These are phyloP conservation scores for Lucilia sericata DNA, from an alignment of 1,140 invertebrate species.

Conservation along the genomic window DNA sequence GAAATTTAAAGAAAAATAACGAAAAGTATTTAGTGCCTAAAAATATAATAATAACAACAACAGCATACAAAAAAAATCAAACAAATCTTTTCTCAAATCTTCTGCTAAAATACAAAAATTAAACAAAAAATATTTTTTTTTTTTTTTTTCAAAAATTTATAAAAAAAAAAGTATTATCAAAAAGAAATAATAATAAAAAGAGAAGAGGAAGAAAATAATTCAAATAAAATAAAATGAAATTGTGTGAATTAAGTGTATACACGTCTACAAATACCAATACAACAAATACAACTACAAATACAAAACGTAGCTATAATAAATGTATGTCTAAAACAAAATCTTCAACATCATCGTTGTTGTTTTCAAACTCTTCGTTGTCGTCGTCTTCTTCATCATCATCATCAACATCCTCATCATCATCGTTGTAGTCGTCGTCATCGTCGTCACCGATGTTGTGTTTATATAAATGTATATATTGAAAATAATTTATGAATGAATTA, in stretches of 20 bases:
- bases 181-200: neutral
- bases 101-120: neutral
- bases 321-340: neutral
- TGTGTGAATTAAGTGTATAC: constrained; percentile 29
- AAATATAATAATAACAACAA: constrained; percentile 31
- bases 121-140: neutral
- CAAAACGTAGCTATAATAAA: neutral
- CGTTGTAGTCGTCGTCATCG: neutral
- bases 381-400: neutral
- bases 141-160: neutral
- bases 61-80: constrained; percentile 37
- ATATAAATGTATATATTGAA: constrained; percentile 48
- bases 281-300: neutral
- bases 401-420: neutral
- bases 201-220: constrained; percentile 38
- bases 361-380: neutral
- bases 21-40: constrained; percentile 32
- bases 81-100: constrained; percentile 15
- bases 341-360: constrained; percentile 6
- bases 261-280: neutral
- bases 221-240: constrained; percentile 22
- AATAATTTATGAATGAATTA: constrained; percentile 50
- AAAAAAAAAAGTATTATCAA: constrained; percentile 1
- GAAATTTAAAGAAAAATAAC: constrained; percentile 34
- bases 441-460: neutral